Conservation (phyloP, 1,140 invertebrate species). For the Eurosta solidaginis region DNA sequence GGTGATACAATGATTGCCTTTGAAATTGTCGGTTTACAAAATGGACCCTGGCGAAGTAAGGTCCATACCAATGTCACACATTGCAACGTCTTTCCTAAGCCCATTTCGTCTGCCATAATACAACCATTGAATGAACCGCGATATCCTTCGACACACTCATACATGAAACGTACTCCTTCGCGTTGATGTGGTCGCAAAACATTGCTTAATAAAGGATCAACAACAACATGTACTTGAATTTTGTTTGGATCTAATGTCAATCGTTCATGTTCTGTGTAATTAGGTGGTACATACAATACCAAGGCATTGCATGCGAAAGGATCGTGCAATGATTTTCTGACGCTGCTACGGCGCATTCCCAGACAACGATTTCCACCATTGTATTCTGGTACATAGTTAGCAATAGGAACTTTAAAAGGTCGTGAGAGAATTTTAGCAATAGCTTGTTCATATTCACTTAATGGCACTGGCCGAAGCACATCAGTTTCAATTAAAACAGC, state of each 20-base stretch:
- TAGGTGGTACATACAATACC: conserved; percentile 85
- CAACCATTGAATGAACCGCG: conserved; percentile 85
- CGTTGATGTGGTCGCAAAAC: conserved; percentile 96
- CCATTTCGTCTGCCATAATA: conserved; percentile 99
- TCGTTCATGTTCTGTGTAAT: conserved; percentile 62
- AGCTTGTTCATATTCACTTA: conserved; percentile 65
- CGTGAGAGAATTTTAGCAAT: conserved; percentile 84
- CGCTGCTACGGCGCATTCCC: conserved; percentile 73
- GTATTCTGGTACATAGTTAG: conserved; percentile 81
- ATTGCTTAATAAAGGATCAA: conserved; percentile 89
- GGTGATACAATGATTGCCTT: conserved; percentile 96
- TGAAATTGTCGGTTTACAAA: conserved; percentile 82
- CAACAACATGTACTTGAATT: conserved; percentile 85
- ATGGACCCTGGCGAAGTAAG: conserved; percentile 82
- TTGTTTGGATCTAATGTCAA: conserved; percentile 61
- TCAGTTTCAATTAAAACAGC: conserved; percentile 32
- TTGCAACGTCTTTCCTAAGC: conserved; percentile 94
- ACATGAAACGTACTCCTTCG: conserved; percentile 99
- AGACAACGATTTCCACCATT: conserved; percentile 65
- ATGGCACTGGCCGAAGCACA: conserved; percentile 43
- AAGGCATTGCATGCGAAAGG: conserved; percentile 92
- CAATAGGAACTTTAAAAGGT: conserved; percentile 94
- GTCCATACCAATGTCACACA: conserved; percentile 98
- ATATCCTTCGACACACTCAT: conserved; percentile 95
- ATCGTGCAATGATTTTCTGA: conserved; percentile 82